Conservation (phyloP, 2,888 invertebrate species). For the Vesta saturnalis region DNA sequence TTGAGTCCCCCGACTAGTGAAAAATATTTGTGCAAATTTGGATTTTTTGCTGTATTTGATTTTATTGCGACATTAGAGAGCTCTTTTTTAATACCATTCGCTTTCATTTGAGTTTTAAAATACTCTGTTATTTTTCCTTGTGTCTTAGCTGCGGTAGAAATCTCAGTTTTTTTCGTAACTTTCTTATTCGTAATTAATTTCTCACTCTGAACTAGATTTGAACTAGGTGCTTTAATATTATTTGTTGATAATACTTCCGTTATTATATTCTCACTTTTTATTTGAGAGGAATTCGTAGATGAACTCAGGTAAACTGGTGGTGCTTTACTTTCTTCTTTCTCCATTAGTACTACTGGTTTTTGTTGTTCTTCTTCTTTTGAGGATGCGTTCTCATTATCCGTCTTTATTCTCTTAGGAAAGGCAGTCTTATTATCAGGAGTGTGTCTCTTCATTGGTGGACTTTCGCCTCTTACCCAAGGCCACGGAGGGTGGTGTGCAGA, state of each 20-base stretch:
- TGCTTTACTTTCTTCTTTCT: constrained; percentile 46
- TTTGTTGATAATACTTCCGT: constrained; percentile 31
- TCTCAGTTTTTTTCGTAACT: constrained; percentile 35
- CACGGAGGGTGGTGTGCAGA: constrained; percentile 50
- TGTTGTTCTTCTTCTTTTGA: constrained; percentile 35
- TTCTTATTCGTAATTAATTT: constrained; percentile 33
- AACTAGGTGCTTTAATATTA: constrained; percentile 48
- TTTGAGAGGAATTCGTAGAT: constrained; percentile 28
- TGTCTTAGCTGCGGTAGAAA: constrained; percentile 53
- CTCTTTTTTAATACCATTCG: constrained; percentile 59
- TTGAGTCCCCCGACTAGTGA: constrained; percentile 53
- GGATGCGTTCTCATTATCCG: constrained; percentile 41
- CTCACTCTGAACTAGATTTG: constrained; percentile 42
- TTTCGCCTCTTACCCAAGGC: constrained; percentile 50
- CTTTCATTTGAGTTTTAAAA: constrained; percentile 86
- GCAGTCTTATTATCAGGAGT: constrained; percentile 49
- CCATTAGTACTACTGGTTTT: constrained; percentile 29
- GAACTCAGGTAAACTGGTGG: constrained; percentile 54
- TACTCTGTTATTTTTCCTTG: constrained; percentile 88
- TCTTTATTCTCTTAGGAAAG: constrained; percentile 53
- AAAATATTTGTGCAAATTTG: constrained; percentile 46
- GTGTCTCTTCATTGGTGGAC: constrained; percentile 43
- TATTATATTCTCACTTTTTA: constrained; percentile 10
- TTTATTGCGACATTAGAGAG: constrained; percentile 47
- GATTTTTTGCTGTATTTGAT: constrained; percentile 37